Evolutionary conservation across 2,888 invertebrate genomes (phyloP), one percentile per base, ranked within the genome.

Genomic region (Agonum fuliginosum): DNA sequence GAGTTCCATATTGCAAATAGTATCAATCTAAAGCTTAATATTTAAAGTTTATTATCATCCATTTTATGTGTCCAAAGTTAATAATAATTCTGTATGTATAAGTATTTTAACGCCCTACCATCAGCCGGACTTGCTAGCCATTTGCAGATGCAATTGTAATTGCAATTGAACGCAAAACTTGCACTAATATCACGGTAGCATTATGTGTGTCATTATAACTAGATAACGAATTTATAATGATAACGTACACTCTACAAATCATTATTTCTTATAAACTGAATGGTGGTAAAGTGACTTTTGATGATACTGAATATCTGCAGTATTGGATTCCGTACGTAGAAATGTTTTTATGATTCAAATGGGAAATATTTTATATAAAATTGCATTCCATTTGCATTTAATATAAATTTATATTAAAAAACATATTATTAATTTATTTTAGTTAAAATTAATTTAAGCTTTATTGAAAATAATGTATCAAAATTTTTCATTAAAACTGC

Each of bases 211-310:
- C 67, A 67, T 67, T 67, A 67, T 67, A 67, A 67, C 20, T 37
- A 67, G 67, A 67, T 67, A 67, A 67, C 67, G 67, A 41, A 22
- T 30, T 20, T 67, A 41, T 67, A 67, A 67, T 67, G 67, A 67
- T 43, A 67, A 62, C 58, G 30, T 62, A 27, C 30, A 54, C 54
- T 54, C 54, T 54, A 54, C 54, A 54, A 54, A 54, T 54, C 54
- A 54, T 62, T 30, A 62, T 30, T 30, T 62, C 58, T 62, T 30
- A 34, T 34, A 62, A 8, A 27, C 17, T 30, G 30, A 27, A 62
- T 30, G 58, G 27, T 17, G 6, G 19, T 62, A 30, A 62, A 62
- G 58, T 62, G 30, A 62, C 4, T 30, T 62, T 62, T 62, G 58
- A 62, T 62, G 58, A 62, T 30, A 62, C 30, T 30, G 17, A 62